Base-by-base conservation (phyloP, 1,140 invertebrate species). In the Cotesia vestalis region DNA sequence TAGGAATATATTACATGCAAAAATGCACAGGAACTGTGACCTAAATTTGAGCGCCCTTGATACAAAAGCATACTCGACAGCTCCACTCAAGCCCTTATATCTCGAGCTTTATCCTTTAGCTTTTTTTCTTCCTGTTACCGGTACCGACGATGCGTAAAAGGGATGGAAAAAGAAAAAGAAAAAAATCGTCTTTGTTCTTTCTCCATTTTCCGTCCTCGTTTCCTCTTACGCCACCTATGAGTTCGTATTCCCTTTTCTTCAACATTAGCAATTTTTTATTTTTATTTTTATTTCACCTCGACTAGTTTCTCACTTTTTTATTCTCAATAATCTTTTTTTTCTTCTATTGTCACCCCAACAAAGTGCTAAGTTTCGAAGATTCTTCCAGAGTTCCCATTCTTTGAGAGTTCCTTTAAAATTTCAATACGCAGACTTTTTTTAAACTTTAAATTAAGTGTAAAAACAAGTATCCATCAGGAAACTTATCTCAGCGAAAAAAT, bases 1-100 rank as follows among this genome's bases (percentile, higher is more conserved):
- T 11, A 46, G 40, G 11, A 46, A 46, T 46, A 46, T 46, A 46
- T 46, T 46, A 46, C 40, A 6, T 9, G 40, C 40, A 55, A 62
- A 70, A 69, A 75, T 72, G 66, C 71, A 75, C 55, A 66, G 59
- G 66, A 35, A 53, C 53, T 66, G 11, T 72, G 74, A 75, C 74
- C 74, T 66, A 75, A 69, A 69, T 75, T 64, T 52, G 27, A 64
- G 17, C 57, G 35, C 62, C 55, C 66, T 72, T 69, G 53, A 66
- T 70, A 75, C 74, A 75, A 75, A 62, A 46, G 63, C 38, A 20
- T 66, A 75, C 74, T 75, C 66, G 69, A 75, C 66, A 59, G 66
- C 61, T 66, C 53, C 40, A 14, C 69, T 74, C 61, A 51, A 66
- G 35, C 46, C 57, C 60, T 46, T 46, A 46, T 35, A 53, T n/a